Conservation (phyloP, 2,888 invertebrate species). For the Macaria notata region DNA sequence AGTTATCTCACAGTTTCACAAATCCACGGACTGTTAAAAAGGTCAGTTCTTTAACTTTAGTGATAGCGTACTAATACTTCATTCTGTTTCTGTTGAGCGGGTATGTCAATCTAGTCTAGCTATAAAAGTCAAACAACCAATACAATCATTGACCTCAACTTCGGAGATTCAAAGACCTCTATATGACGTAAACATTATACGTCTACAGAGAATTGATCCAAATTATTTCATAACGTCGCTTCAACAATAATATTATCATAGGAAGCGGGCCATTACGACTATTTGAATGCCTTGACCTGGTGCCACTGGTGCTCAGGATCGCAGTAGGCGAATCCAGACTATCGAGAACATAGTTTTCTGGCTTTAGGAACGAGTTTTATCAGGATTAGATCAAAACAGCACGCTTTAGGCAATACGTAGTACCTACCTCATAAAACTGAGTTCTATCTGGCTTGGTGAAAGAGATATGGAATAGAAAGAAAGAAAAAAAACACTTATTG, state of each 20-base stretch:
- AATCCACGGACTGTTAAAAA: too few species aligned
- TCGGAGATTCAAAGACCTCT: not conserved
- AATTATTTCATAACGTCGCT: conserved; percentile 24
- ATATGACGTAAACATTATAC: conserved; percentile 7
- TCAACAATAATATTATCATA: conserved; percentile 26
- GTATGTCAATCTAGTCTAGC: too few species aligned
- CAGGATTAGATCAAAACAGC: not conserved
- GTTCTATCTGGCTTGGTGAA: too few species aligned
- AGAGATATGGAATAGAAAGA: too few species aligned
- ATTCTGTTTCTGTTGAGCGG: too few species aligned
- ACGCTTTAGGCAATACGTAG: too few species aligned
- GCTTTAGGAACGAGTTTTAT: conserved; percentile 2
- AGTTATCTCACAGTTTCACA: too few species aligned
- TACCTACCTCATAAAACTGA: too few species aligned
- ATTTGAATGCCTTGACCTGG: conserved; percentile 42
- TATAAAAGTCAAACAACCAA: not conserved
- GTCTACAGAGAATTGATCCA: conserved; percentile 17
- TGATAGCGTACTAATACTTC: too few species aligned
- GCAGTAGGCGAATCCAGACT: conserved; percentile 11
- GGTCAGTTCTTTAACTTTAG: too few species aligned
- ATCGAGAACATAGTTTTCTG: not conserved
- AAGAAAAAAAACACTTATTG: too few species aligned
- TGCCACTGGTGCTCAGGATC: conserved; percentile 4
- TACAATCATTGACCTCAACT: not conserved
- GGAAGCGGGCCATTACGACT: conserved; percentile 38